Percentiles rank a stretch among this genome's conserved stretches.
These are phyloP conservation scores for Diglossa cyanea DNA, from an alignment of 2,797 vertebrate species.

Conservation along the genomic window DNA sequence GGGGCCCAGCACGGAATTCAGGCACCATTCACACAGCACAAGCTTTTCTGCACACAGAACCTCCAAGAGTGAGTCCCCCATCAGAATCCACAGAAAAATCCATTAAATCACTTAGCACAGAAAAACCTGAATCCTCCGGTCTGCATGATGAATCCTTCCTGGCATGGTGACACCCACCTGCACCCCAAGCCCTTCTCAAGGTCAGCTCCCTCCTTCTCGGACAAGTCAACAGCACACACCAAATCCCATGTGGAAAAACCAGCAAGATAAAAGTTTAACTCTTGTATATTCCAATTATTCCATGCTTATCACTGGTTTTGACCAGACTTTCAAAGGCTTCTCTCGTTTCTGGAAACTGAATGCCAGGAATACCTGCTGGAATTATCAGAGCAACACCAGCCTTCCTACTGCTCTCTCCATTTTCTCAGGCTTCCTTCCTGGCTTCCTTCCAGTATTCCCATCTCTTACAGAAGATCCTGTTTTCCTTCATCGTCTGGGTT, in stretches of 20 bases:
- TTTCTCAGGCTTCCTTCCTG: conserved; percentile 66
- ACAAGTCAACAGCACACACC: background rate
- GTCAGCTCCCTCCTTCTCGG: background rate
- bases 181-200: background rate
- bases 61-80: background rate
- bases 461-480: conserved; percentile 55
- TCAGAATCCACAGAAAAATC: background rate
- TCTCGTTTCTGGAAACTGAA: background rate
- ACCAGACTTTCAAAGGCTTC: background rate
- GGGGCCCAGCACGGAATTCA: background rate
- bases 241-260: fast-evolving
- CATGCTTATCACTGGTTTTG: background rate
- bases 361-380: conserved; percentile 11
- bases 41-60: background rate
- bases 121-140: background rate
- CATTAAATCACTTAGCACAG: background rate
- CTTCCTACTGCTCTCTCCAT: conserved; percentile 25
- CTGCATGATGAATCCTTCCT: fast-evolving
- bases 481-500: conserved; percentile 23
- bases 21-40: fast-evolving
- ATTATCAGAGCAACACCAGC: background rate
- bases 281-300: background rate
- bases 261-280: background rate
- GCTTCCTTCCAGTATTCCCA: conserved; percentile 47
- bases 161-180: background rate